Evolutionary conservation across 2,113 vertebrate species (phyloP), one percentile per base, ranked within the genome.

Genomic region (Corydoras maculifer): DNA sequence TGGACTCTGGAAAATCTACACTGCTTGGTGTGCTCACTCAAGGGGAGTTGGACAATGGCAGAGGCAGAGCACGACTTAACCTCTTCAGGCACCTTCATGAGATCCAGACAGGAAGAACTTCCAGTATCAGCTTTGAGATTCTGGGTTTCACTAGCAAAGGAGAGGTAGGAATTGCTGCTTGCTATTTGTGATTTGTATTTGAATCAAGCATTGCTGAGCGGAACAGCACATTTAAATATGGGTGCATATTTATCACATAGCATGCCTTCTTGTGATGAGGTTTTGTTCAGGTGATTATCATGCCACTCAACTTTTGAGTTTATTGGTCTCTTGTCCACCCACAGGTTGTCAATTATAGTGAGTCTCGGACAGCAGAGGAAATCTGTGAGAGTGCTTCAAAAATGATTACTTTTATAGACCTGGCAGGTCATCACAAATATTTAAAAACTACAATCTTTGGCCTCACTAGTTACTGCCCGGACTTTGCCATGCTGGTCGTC

Each of bases 101-200:
- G 84, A 99, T 99, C 85, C 97, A 99, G 78, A 95, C 95, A 7
- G 97, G 97, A 75, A 91, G 96, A 15, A 99, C 96, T 0, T 99
- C 97, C 9, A 99, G 97, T 84, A 99, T 99, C 85, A 99, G 97
- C 88, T 98, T 99, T 86, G 97, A 99, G 86, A 98, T 99, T 79
- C 91, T 99, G 0, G 97, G 97, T 65, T 98, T 99, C 82, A 96
- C 94, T 83, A 98, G 94, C 85, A 98, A 95, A 89, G 96, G 96
- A 85, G 94, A 98, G 93, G 96, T 98, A 80, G 84, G 84, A 43
- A 43, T 43, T 67, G 53, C 31, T 15, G 54, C 12, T 31, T 30
- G 49, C 8, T 9, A 8, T 5, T 25, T 63, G 18, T 29, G 43
- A 10, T 50, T 50, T 8, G 10, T 1, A 65, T 29, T n/a, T 54